phyloP scores from a whole-genome alignment of 2,888 invertebrate genomes.

The Apotomis betuletana region DNA sequence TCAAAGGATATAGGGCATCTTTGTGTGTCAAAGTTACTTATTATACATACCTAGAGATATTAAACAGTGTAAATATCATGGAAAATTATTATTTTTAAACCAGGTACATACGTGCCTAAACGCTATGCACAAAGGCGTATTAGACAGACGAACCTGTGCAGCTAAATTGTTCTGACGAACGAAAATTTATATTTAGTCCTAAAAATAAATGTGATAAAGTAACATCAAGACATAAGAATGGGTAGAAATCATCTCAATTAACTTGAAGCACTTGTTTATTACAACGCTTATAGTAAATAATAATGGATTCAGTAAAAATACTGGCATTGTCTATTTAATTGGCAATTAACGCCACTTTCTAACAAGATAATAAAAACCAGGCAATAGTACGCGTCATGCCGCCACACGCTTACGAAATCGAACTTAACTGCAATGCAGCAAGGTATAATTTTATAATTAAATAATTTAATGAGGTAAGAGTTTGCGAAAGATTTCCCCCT shows the following conservation, averaged over 20 bases:
- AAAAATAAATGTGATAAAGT: background rate
- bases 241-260: background rate
- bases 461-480: background rate
- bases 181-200: no score
- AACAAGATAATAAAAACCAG: constrained; percentile 21
- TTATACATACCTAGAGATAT: no score
- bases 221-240: no score
- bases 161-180: no score
- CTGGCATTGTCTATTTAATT: constrained; percentile 24
- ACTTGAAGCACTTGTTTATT: background rate
- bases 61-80: no score
- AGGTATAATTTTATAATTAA: background rate
- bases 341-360: constrained; percentile 27
- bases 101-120: no score
- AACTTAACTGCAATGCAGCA: constrained; percentile 5
- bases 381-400: constrained; percentile 2
- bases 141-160: no score
- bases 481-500: constrained; percentile 6
- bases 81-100: no score
- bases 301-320: background rate
- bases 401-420: background rate
- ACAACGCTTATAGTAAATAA: background rate
- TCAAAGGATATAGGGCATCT: background rate
- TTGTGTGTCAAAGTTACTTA: background rate
- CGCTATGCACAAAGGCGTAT: no score